Percentiles rank a stretch among this genome's conserved stretches.
Evolutionary conservation across 2,888 invertebrate genomes (phyloP).

Genomic region (Artemia sinica): DNA sequence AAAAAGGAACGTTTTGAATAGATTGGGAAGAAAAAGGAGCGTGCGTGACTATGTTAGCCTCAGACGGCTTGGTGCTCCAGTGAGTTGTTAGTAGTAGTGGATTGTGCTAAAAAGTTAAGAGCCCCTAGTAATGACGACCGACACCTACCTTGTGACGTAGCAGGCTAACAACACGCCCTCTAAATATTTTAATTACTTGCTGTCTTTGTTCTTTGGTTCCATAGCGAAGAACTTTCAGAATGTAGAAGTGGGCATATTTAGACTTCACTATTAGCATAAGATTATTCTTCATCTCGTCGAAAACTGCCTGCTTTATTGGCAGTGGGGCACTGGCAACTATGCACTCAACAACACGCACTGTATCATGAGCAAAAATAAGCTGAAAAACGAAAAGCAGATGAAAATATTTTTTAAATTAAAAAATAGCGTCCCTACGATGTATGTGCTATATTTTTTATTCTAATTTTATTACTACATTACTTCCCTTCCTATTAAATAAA

Average conservation of each 20-base stretch:
- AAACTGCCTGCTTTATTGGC: conserved; percentile 47
- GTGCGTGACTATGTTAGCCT: no score
- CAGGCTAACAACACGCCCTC: conserved; percentile 58
- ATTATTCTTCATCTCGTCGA: conserved; percentile 52
- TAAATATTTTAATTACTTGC: conserved; percentile 47
- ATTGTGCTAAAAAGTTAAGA: no score
- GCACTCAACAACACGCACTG: conserved; percentile 73
- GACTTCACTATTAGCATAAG: conserved; percentile 49
- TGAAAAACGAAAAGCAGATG: conserved; percentile 31
- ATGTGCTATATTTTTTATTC: no score
- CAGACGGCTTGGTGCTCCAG: no score
- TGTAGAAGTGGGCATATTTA: conserved; percentile 42
- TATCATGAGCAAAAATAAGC: conserved; percentile 66
- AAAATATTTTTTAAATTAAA: no score
- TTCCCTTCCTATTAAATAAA: no score
- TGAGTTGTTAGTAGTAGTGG: no score
- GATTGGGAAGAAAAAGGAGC: no score
- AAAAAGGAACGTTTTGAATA: no score
- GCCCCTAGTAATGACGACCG: neutral
- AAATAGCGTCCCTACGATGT: no score
- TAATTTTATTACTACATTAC: no score
- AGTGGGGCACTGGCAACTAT: conserved; percentile 53
- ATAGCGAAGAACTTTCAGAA: conserved; percentile 63
- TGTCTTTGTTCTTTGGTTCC: conserved; percentile 48
- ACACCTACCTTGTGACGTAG: conserved; percentile 45